These are phyloP conservation scores for Drosophila nr. medialis DNA, from an alignment of 2,888 invertebrate species.

Conservation along the genomic window DNA sequence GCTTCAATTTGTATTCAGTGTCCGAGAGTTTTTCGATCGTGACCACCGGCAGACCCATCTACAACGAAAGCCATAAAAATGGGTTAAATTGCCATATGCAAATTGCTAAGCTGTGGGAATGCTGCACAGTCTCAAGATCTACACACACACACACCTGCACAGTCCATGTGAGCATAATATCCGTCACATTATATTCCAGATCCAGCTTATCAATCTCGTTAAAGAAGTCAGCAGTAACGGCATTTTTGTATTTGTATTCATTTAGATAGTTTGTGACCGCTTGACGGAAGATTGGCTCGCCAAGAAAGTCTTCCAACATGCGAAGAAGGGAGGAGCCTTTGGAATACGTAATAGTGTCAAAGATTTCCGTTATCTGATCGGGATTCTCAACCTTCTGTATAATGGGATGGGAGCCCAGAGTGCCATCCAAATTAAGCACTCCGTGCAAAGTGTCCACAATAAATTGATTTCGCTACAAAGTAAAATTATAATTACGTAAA, in stretches of 20 bases:
- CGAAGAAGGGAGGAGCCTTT: conserved; percentile 95
- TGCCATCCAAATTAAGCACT: conserved; percentile 91
- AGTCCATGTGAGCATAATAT: conserved; percentile 95
- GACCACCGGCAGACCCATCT: conserved; percentile 94
- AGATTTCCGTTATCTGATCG: conserved; percentile 95
- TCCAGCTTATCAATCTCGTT: conserved; percentile 86
- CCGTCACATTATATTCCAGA: conserved; percentile 85
- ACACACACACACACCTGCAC: conserved; percentile 84
- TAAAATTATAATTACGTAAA: not conserved
- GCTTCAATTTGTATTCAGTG: conserved; percentile 89
- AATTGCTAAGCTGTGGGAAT: conserved; percentile 5
- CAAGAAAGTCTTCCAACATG: conserved; percentile 94
- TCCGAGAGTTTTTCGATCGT: conserved; percentile 86
- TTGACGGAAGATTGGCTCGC: conserved; percentile 88
- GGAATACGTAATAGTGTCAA: conserved; percentile 95
- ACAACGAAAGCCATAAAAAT: conserved; percentile 31
- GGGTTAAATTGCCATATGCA: conserved; percentile 26
- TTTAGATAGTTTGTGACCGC: conserved; percentile 92
- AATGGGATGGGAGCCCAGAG: conserved; percentile 95
- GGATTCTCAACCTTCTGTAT: conserved; percentile 93
- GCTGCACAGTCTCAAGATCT: conserved; percentile 8
- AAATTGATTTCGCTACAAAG: conserved; percentile 90
- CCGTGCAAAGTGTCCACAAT: conserved; percentile 89
- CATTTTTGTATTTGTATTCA: conserved; percentile 90
- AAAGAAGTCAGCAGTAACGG: conserved; percentile 92